These are phyloP conservation scores for Peromyscus nudipes DNA, from an alignment of 2,797 vertebrate species.

Conservation along the genomic window DNA sequence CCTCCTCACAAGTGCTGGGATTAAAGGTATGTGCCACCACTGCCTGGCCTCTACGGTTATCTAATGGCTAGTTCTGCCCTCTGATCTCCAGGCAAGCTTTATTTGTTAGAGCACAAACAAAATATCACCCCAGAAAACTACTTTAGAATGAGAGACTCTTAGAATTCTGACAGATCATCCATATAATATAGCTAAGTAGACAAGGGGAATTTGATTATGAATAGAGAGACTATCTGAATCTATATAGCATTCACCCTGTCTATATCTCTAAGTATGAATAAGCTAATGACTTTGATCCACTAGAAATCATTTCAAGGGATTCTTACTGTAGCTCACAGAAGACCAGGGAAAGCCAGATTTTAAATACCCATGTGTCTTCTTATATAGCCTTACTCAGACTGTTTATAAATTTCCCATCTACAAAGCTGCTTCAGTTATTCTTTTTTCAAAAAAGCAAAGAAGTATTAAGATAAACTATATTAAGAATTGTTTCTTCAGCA, in stretches of 20 bases:
- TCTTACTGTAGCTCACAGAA: not conserved
- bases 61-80: no score
- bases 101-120: no score
- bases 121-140: no score
- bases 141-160: not conserved
- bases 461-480: not conserved
- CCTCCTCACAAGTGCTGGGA: no score
- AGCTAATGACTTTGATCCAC: not conserved
- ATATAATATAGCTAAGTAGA: not conserved
- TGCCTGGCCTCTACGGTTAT: no score
- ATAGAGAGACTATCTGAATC: not conserved
- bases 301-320: not conserved
- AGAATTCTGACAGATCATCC: not conserved
- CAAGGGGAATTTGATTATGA: not conserved
- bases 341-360: not conserved
- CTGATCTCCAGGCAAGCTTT: no score
- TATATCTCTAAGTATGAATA: not conserved
- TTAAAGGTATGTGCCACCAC: no score
- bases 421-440: not conserved
- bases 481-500: conserved; percentile 20
- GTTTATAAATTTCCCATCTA: not conserved
- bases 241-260: not conserved
- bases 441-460: not conserved
- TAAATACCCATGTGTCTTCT: not conserved
- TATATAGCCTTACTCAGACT: not conserved